Evolutionary conservation across 2,888 invertebrate genomes (phyloP), one percentile per base, ranked within the genome.

Genomic region (Mimas tiliae): DNA sequence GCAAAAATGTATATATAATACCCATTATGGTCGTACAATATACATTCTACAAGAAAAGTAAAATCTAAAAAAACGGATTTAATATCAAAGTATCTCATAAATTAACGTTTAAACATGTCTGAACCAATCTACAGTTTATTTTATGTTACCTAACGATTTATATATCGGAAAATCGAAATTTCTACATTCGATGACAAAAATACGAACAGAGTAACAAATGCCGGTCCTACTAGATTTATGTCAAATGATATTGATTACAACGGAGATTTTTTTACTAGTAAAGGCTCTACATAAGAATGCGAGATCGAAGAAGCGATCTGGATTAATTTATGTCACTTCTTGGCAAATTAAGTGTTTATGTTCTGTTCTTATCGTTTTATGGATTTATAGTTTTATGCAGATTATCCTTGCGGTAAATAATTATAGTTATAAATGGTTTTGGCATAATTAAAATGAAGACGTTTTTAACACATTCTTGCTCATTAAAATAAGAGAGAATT

Each of bases 171-270:
- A 81, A 85, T 84, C 78, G 72, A 70, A 77, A 72, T 71, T 72
- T 70, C 64, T 55, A 55, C 69, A 77, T 74, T 73, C 75, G 85
- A 85, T 86, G 88, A 88, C 87, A 89, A 83, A 27, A 78, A 76
- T 74, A 73, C 72, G 74, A 71, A 67, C 68, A 68, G 67, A 69
- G 70, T 79, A 79, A 88, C 83, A 85, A 82, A 89, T 86, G 79
- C 81, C 83, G 83, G 83, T 84, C 82, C 80, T 75, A 75, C 74
- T 79, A 77, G 85, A 89, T 88, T 86, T 85, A 89, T 86, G 84
- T 86, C 85, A 69, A 64, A 67, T 71, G 78, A 83, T 86, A 88
- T 89, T 88, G 88, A 88, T 89, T 87, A 87, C 87, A 79, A 74
- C 73, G 70, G 77, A 82, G 73, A 81, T 79, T 81, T 83, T 74